Percentiles rank a stretch among this genome's conserved stretches.
phyloP scores from a whole-genome alignment of 2,797 vertebrate genomes.

The Cirrhinus molitorella region DNA sequence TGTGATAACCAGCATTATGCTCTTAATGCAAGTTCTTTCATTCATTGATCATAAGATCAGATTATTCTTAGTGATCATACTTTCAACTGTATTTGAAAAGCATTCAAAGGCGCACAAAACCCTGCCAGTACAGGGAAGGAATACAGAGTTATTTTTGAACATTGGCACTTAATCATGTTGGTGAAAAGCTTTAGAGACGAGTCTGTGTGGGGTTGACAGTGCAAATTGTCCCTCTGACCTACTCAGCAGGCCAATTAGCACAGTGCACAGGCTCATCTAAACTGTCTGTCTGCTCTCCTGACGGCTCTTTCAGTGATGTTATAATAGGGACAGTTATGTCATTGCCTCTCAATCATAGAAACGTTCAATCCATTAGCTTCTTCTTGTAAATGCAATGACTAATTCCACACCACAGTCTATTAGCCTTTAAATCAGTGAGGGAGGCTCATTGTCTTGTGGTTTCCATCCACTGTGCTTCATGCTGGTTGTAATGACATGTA shows the following conservation, averaged over 20 bases:
- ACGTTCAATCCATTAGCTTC: conserved; percentile 5
- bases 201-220: neutral
- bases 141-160: neutral
- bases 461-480: conserved; percentile 17
- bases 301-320: neutral
- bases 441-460: neutral
- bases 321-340: conserved; percentile 12
- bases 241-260: conserved; percentile 43
- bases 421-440: conserved; percentile 34
- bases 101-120: neutral
- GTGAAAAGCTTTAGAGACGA: neutral
- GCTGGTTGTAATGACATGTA: conserved; percentile 9
- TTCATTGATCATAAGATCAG: neutral
- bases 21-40: neutral
- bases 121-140: neutral
- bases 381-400: conserved; percentile 14
- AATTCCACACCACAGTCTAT: conserved; percentile 18
- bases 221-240: conserved; percentile 24
- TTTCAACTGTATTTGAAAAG: neutral
- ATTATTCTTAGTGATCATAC: neutral
- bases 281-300: neutral
- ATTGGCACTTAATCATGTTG: neutral
- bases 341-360: neutral
- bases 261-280: conserved; percentile 8
- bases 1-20: neutral